Evolutionary conservation across 1,140 invertebrate genomes (phyloP).

Genomic region (Scaptomyza graminum): DNA sequence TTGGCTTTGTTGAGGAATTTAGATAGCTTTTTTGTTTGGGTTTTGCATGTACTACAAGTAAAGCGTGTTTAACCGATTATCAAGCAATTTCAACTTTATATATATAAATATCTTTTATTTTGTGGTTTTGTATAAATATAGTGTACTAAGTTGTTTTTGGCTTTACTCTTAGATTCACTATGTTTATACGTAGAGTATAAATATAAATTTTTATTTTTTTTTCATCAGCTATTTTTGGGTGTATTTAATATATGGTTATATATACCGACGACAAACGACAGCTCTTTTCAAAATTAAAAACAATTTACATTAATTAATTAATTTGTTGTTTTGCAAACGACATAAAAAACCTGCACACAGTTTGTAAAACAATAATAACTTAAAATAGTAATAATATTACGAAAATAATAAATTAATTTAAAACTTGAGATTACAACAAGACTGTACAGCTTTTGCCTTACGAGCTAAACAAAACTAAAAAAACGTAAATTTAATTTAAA

Average conservation of each 20-base stretch:
- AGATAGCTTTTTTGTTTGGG: conserved; percentile 41
- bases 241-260: conserved; percentile 30
- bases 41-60: conserved; percentile 57
- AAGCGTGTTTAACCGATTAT: conserved; percentile 77
- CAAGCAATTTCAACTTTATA: conserved; percentile 78
- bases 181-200: conserved; percentile 61
- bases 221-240: conserved; percentile 49
- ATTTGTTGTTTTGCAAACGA: conserved; percentile 76
- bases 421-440: conserved; percentile 81
- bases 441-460: conserved; percentile 68
- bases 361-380: conserved; percentile 66
- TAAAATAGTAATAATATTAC: conserved; percentile 49
- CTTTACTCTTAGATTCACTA: conserved; percentile 78
- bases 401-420: conserved; percentile 72
- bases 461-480: conserved; percentile 58
- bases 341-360: conserved; percentile 70
- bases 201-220: conserved; percentile 9
- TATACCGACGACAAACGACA: conserved; percentile 30
- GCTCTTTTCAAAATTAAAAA: conserved; percentile 47
- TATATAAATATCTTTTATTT: conserved; percentile 35
- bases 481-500: conserved; percentile 47
- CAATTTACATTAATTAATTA: conserved; percentile 51
- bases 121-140: conserved; percentile 60
- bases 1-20: conserved; percentile 26
- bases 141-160: conserved; percentile 67